Evolutionary conservation across 2,888 invertebrate genomes (phyloP).

Genomic region (Lutraria lutraria): DNA sequence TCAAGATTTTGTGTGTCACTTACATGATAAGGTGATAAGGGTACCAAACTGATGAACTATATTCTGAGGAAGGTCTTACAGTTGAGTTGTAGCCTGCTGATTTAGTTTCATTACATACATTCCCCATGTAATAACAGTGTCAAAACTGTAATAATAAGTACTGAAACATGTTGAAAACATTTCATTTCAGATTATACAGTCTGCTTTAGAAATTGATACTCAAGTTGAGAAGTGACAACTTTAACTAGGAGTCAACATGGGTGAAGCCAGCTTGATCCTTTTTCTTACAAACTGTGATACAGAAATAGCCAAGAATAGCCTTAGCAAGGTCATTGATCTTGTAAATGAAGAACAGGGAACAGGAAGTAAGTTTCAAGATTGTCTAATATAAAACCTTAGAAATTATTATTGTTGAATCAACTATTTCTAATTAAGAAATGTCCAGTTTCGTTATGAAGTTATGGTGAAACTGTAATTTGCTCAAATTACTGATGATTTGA

Average conservation of each 20-base stretch:
- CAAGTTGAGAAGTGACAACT: neutral
- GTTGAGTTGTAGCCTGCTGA: too few species aligned
- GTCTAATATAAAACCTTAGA: neutral
- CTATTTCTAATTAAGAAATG: neutral
- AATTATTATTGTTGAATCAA: neutral
- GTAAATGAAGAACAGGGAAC: neutral
- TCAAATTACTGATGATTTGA: neutral
- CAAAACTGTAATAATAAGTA: neutral
- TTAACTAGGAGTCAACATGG: neutral
- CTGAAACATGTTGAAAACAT: neutral
- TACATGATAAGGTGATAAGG: too few species aligned
- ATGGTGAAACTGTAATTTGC: too few species aligned
- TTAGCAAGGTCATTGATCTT: conserved; percentile 35
- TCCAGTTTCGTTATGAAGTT: too few species aligned
- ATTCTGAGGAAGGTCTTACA: too few species aligned
- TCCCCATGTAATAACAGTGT: too few species aligned
- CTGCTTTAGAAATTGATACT: neutral
- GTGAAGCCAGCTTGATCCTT: conserved; percentile 31
- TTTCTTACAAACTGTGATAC: conserved; percentile 59
- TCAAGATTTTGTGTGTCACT: too few species aligned
- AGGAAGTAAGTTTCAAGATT: neutral
- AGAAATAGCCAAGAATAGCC: conserved; percentile 52
- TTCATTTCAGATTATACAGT: neutral
- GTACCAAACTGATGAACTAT: too few species aligned
- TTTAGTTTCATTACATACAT: too few species aligned